Evolutionary conservation across 2,797 vertebrate genomes (phyloP), one percentile per base, ranked within the genome.

Genomic region (Hydrolagus colliei): DNA sequence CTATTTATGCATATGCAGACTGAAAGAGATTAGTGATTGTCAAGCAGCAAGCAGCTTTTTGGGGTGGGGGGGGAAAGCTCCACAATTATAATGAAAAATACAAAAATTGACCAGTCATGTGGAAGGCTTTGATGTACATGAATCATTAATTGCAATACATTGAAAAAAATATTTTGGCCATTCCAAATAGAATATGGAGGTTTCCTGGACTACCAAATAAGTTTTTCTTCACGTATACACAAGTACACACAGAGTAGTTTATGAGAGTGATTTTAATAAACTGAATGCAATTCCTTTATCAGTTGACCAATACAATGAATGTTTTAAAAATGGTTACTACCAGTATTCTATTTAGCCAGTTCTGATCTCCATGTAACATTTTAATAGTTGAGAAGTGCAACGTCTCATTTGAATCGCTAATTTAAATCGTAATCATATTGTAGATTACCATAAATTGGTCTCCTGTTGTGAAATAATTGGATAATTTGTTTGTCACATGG

Each of bases 161-260:
- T 84, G 14, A 13, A 20, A 68, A 52, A 77, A 77, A 77, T 72
- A 52, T 52, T 52, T 18, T 20, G 79, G 65, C 79, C 79, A 35
- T 77, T 84, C 65, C 79, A 84, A 71, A 84, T 84, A 5, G 67
- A 52, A 84, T 84, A 41, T 63, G 41, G 79, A 84, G 79, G 79
- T 84, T 84, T 84, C 27, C 65, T 71, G 27, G 79, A 27, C 16
- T 18, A 84, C 32, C 79, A 84, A 84, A 71, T 8, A 84, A 68
- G 27, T 27, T 35, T 68, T 35, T 65, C 68, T 35, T 65, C 79
- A 52, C 13, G 32, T 6, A 35, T 32, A 9, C 41, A 71, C 41
- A 52, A 3, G 6, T 52, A 52, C 41, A 52, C 41, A 52, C 41
- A 52, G 41, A 52, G 41, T 6, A 52, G 41, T 52, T 52, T 52